These are phyloP conservation scores for Axinella damicornis DNA, from an alignment of 37 sponge, comb jelly and placozoan species.

Conservation along the genomic window DNA sequence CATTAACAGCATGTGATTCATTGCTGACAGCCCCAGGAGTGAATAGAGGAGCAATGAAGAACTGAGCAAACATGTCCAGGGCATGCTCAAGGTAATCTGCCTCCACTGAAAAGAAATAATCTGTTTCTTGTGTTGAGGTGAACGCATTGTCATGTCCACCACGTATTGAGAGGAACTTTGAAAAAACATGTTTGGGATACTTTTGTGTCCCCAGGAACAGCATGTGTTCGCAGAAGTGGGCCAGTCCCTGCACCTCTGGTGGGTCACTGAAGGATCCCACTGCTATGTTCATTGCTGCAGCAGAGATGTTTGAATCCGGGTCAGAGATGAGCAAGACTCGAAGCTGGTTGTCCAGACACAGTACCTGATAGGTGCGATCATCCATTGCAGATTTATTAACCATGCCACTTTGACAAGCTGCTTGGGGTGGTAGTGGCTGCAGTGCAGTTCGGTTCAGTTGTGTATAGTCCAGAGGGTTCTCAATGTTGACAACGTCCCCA, in stretches of 20 bases:
- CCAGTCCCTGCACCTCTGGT: conserved; percentile 75
- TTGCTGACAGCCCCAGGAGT: conserved; percentile 35
- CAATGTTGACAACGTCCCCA: neutral
- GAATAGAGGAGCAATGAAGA: conserved; percentile 91
- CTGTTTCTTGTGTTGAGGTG: conserved; percentile 91
- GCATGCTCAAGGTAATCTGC: conserved; percentile 63
- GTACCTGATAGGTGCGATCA: conserved; percentile 44
- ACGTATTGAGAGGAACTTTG: conserved; percentile 77
- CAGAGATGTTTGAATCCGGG: conserved; percentile 66
- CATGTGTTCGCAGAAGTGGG: conserved; percentile 99
- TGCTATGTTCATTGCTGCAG: conserved; percentile 83
- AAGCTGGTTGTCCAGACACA: conserved; percentile 69
- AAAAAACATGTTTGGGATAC: conserved; percentile 72
- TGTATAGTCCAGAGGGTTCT: conserved; percentile 7
- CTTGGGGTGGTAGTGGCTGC: too few species aligned
- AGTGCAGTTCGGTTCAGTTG: neutral
- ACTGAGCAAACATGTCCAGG: conserved; percentile 89
- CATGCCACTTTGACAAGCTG: too few species aligned
- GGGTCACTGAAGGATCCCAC: conserved; percentile 90
- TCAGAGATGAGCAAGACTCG: conserved; percentile 87
- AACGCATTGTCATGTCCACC: conserved; percentile 93
- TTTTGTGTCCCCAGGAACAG: conserved; percentile 96
- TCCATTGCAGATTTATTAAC: conserved; percentile 1
- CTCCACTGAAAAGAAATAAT: conserved; percentile 84
- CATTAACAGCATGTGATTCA: conserved; percentile 90